Conservation (phyloP, 2,797 vertebrate genomes). For the Labeo calbasu region DNA sequence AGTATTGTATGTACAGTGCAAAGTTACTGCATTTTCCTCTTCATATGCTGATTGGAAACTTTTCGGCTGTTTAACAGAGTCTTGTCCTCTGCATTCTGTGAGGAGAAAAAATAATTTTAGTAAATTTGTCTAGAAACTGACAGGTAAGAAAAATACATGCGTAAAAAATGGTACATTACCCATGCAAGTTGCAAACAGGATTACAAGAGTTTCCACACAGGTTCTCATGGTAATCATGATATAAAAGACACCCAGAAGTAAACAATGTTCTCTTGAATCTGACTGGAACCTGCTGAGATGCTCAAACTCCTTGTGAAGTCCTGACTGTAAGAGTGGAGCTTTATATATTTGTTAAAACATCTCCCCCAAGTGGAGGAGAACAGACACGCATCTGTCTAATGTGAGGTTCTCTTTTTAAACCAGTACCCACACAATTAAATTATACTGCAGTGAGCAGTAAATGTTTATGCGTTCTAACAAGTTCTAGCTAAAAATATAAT, state of each 20-base stretch:
- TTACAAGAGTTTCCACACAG: constrained; percentile 7
- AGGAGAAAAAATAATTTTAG: neutral
- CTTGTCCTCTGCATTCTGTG: constrained; percentile 38
- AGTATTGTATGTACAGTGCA: constrained; percentile 52
- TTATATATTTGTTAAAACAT: constrained; percentile 10
- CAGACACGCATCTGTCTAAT: neutral
- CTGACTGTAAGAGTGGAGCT: neutral
- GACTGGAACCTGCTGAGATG: neutral
- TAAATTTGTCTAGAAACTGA: neutral
- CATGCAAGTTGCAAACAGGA: neutral
- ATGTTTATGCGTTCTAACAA: neutral
- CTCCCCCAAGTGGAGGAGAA: constrained; percentile 18
- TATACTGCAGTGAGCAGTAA: neutral
- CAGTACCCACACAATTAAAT: neutral
- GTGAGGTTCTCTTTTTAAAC: neutral
- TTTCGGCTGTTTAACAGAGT: constrained; percentile 49
- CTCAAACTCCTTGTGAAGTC: neutral
- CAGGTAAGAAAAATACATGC: neutral
- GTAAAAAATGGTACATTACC: constrained; percentile 3
- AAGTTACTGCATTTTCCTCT: constrained; percentile 29
- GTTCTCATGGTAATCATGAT: constrained; percentile 21
- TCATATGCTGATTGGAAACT: constrained; percentile 38
- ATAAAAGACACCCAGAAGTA: neutral
- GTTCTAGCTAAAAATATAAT: neutral
- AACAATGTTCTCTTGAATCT: neutral